phyloP scores from a whole-genome alignment of 2,797 vertebrate genomes.

The Sebastes itinus region DNA sequence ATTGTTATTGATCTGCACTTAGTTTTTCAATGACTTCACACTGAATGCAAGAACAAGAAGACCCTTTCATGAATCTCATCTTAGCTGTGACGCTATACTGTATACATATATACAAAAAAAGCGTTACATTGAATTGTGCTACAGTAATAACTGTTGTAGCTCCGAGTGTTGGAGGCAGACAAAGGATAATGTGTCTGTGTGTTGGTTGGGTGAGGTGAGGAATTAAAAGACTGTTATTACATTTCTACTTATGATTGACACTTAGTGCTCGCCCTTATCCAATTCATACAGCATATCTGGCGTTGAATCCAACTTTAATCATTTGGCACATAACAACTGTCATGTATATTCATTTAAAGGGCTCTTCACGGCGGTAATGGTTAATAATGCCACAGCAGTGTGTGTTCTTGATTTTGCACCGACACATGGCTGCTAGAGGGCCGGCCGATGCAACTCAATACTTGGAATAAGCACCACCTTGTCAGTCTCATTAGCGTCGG shows the following conservation, averaged over 20 bases:
- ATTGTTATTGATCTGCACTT: constrained; percentile 71
- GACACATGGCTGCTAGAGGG: not conserved
- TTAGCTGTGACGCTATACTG: not conserved
- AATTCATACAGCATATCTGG: not conserved
- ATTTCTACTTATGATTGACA: constrained; percentile 3
- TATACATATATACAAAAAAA: not conserved
- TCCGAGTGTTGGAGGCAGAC: not conserved
- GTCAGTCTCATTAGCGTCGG: not conserved
- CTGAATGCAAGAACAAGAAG: constrained; percentile 10
- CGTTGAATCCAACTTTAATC: not conserved
- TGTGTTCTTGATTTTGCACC: not conserved
- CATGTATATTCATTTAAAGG: not conserved
- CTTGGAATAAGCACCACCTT: not conserved
- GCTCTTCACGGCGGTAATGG: not conserved
- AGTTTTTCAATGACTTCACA: constrained; percentile 34
- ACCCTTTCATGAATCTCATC: not conserved
- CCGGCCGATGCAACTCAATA: not conserved
- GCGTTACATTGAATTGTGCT: not conserved
- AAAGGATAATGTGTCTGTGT: not conserved
- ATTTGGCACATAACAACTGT: constrained; percentile 1
- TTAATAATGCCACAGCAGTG: not conserved
- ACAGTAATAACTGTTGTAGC: not conserved
- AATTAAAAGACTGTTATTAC: not conserved
- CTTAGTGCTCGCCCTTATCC: not conserved
- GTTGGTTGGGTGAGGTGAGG: not conserved